Conservation (phyloP, 1,140 invertebrate genomes). For the Drosophila eugracilis region DNA sequence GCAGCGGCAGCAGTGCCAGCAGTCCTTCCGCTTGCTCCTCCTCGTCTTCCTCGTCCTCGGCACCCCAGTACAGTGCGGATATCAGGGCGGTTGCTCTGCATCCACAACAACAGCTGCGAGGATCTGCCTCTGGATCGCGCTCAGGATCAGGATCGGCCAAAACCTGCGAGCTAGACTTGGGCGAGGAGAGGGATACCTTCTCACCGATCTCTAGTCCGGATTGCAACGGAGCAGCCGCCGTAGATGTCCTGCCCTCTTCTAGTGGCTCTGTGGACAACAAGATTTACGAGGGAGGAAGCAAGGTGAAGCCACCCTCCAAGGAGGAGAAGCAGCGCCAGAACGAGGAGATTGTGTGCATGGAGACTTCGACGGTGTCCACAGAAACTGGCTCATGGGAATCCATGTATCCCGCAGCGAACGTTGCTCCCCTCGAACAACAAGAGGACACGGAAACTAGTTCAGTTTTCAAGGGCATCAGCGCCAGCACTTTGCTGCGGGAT, state of each 20-base stretch:
- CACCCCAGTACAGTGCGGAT: conserved; percentile 81
- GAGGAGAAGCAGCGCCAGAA: conserved; percentile 90
- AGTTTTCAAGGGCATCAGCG: conserved; percentile 58
- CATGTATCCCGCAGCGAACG: conserved; percentile 83
- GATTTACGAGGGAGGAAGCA: conserved; percentile 44
- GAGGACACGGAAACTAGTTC: conserved; percentile 22
- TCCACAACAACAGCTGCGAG: conserved; percentile 16
- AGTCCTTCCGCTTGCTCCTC: conserved; percentile 51
- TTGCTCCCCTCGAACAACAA: conserved; percentile 2
- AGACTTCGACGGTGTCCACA: conserved; percentile 87
- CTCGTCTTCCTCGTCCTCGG: conserved; percentile 64
- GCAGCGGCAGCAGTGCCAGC: conserved; percentile 42
- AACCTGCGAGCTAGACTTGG: conserved; percentile 76
- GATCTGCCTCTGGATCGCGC: conserved; percentile 34
- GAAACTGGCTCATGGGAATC: conserved; percentile 88
- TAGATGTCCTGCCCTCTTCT: conserved; percentile 18
- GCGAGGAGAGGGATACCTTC: conserved; percentile 79
- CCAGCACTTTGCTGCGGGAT: conserved; percentile 73
- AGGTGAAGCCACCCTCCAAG: conserved; percentile 85
- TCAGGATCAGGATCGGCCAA: conserved; percentile 65
- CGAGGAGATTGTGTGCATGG: conserved; percentile 88
- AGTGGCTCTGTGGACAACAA: conserved; percentile 47
- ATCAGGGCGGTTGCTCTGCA: conserved; percentile 44
- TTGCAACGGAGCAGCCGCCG: conserved; percentile 46
- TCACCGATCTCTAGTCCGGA: conserved; percentile 71